These are phyloP conservation scores for Staurois parvus DNA, from an alignment of 2,797 vertebrate genomes.

Conservation along the genomic window DNA sequence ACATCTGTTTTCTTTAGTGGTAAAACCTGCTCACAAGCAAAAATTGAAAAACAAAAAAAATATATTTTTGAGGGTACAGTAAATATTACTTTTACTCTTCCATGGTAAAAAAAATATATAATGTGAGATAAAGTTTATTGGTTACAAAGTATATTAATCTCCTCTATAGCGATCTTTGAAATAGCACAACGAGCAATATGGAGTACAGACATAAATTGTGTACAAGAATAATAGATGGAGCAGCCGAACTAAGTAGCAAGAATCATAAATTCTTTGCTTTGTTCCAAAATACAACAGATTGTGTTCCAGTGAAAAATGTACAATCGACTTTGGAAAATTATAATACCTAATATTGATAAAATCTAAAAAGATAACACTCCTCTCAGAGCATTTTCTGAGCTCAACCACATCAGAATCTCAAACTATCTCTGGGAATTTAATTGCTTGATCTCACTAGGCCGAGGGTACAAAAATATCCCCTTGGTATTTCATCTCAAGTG, in stretches of 20 bases:
- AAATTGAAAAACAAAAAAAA: not conserved
- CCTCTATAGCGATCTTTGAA: conserved; percentile 33
- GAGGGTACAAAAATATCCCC: conserved; percentile 16
- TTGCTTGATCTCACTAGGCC: conserved; percentile 28
- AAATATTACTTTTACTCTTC: conserved; percentile 8
- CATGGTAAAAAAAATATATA: conserved; percentile 22
- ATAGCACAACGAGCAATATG: conserved; percentile 33
- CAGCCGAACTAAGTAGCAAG: conserved; percentile 50
- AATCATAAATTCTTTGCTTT: conserved; percentile 51
- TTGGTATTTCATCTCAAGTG: conserved; percentile 9
- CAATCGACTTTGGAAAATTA: conserved; percentile 46
- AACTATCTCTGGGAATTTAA: conserved; percentile 12
- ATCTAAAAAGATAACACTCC: conserved; percentile 46
- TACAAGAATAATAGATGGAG: conserved; percentile 49
- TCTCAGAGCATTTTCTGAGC: conserved; percentile 13
- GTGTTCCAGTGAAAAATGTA: conserved; percentile 42
- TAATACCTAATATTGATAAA: conserved; percentile 53
- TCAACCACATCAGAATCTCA: conserved; percentile 12
- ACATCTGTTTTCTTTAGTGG: not conserved
- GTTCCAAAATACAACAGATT: conserved; percentile 46
- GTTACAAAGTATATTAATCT: conserved; percentile 47
- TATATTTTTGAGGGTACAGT: not conserved
- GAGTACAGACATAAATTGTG: conserved; percentile 53
- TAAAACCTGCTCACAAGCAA: not conserved
- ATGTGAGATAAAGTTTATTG: conserved; percentile 50